Conservation (phyloP, 2,888 invertebrate genomes). For the Slavum lentiscoides region DNA sequence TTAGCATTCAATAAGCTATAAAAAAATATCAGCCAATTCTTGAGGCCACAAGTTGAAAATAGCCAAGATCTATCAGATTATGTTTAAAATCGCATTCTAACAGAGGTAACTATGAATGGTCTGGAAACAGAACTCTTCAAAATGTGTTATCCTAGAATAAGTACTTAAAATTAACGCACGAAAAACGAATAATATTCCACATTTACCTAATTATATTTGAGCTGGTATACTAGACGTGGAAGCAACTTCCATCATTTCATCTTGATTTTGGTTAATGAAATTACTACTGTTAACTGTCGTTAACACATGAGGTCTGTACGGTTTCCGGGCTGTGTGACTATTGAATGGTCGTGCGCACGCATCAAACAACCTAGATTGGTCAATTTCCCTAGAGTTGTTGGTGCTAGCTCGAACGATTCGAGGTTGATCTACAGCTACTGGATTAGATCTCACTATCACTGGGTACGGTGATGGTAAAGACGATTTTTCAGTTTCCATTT, state of each 20-base stretch:
- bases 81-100: slow-evolving; percentile 33
- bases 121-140: slow-evolving; percentile 47
- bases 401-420: slow-evolving; percentile 31
- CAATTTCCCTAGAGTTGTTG: slow-evolving; percentile 31
- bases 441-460: slow-evolving; percentile 25
- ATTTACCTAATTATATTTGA: slow-evolving; percentile 49
- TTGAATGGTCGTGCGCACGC: slow-evolving; percentile 39
- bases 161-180: background rate
- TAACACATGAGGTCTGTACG: slow-evolving; percentile 49
- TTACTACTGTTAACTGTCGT: slow-evolving; percentile 44
- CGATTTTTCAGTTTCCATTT: slow-evolving; percentile 51
- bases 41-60: slow-evolving; percentile 25
- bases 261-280: slow-evolving; percentile 47
- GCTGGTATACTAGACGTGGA: slow-evolving; percentile 50
- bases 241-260: slow-evolving; percentile 52
- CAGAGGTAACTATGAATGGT: slow-evolving; percentile 47
- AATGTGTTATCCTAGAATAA: slow-evolving; percentile 32
- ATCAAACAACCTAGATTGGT: slow-evolving; percentile 45
- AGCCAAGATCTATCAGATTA: slow-evolving; percentile 45
- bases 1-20: slow-evolving; percentile 6
- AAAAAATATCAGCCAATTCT: slow-evolving; percentile 8
- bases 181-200: background rate
- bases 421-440: slow-evolving; percentile 38
- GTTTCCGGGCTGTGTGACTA: slow-evolving; percentile 33
- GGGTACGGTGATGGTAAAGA: slow-evolving; percentile 23